phyloP scores from a whole-genome alignment of 2,888 invertebrate genomes.

The Campoletis raptor region DNA sequence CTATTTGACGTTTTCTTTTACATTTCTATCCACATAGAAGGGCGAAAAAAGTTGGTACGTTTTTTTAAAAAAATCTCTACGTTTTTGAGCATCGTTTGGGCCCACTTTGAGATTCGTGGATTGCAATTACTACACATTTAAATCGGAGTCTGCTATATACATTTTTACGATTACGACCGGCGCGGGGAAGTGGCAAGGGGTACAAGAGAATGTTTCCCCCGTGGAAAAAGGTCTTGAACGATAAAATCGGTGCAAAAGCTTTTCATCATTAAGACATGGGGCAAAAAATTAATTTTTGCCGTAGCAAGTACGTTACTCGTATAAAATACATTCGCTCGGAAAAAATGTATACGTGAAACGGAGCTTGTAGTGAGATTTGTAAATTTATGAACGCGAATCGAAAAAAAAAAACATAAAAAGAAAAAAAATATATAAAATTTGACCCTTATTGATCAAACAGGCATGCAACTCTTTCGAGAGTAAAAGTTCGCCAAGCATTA shows the following conservation, averaged over 20 bases:
- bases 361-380: not conserved
- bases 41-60: slow-evolving; percentile 17
- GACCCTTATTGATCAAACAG: not conserved
- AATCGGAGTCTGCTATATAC: slow-evolving; percentile 55
- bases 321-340: slow-evolving; percentile 32
- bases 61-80: slow-evolving; percentile 25
- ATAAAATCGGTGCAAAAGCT: slow-evolving; percentile 27
- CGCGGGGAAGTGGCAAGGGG: not conserved
- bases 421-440: slow-evolving; percentile 7
- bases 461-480: slow-evolving; percentile 30
- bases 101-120: slow-evolving; percentile 58
- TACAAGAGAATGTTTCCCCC: not conserved
- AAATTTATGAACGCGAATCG: not conserved
- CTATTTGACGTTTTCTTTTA: slow-evolving; percentile 16
- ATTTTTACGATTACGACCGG: slow-evolving; percentile 1
- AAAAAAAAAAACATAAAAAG: not conserved
- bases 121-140: slow-evolving; percentile 42
- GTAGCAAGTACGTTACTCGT: slow-evolving; percentile 14
- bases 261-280: not conserved
- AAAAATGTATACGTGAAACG: slow-evolving; percentile 8
- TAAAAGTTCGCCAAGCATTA: slow-evolving; percentile 33
- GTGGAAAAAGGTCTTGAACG: slow-evolving; percentile 3
- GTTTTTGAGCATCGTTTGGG: slow-evolving; percentile 56
- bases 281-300: not conserved
- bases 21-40: slow-evolving; percentile 20